Percentiles rank a stretch among this genome's conserved stretches.
Evolutionary conservation across 2,888 invertebrate genomes (phyloP).

Genomic region (Matsumyia berberina): DNA sequence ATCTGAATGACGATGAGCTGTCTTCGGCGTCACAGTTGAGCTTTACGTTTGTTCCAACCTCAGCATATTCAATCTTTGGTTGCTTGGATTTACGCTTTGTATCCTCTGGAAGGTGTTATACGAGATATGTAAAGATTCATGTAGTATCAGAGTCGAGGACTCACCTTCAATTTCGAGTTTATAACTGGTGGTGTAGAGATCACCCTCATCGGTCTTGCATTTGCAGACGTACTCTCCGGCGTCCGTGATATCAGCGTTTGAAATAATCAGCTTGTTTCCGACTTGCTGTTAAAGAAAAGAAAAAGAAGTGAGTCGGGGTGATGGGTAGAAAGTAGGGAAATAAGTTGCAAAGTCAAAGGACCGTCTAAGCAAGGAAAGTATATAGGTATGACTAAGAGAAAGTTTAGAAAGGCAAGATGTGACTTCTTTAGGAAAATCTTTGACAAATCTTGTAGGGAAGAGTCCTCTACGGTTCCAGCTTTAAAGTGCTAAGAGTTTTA

Average conservation of each 20-base stretch:
- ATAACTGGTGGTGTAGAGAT: slow-evolving; percentile 85
- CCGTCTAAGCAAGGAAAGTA: no score
- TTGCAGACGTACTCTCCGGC: slow-evolving; percentile 94
- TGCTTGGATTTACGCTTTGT: slow-evolving; percentile 80
- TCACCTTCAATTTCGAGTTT: slow-evolving; percentile 84
- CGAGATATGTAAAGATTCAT: no score
- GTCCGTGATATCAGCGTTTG: slow-evolving; percentile 90
- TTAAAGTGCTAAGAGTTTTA: no score
- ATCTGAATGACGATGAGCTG: slow-evolving; percentile 79
- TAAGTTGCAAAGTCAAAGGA: no score
- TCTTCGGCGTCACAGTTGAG: slow-evolving; percentile 87
- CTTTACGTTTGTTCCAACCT: slow-evolving; percentile 87
- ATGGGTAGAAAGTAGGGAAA: no score
- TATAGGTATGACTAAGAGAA: no score
- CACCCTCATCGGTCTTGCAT: slow-evolving; percentile 85
- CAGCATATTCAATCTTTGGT: slow-evolving; percentile 82
- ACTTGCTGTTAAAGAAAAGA: slow-evolving; percentile 80
- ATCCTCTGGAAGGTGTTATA: slow-evolving; percentile 41
- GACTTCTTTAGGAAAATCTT: no score
- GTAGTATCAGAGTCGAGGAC: neutral
- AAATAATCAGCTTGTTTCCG: slow-evolving; percentile 87
- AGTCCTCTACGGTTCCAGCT: no score
- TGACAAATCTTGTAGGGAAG: no score
- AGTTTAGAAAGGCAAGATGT: no score
- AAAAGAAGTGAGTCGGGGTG: neutral